phyloP scores from a whole-genome alignment of 2,888 invertebrate species.

The Tinea trinotella region DNA sequence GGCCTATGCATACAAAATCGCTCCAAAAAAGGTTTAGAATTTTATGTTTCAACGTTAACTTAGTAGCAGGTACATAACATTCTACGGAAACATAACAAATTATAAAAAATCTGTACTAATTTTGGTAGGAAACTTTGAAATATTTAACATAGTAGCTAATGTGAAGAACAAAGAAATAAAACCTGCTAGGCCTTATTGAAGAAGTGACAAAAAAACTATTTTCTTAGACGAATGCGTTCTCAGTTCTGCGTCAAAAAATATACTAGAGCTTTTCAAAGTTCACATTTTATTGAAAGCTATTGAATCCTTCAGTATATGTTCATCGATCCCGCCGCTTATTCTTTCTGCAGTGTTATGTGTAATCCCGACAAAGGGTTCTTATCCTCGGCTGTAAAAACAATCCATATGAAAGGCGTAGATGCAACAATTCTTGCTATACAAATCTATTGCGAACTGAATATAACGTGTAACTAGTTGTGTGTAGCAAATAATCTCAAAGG shows the following conservation, averaged over 20 bases:
- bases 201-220: background rate
- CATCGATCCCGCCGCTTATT: background rate
- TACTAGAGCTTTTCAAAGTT: background rate
- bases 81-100: background rate
- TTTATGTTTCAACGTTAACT: background rate
- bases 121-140: background rate
- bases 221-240: too few relatives aligned
- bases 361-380: conserved; percentile 65
- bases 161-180: background rate
- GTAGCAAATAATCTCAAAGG: conserved; percentile 50
- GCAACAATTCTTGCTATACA: background rate
- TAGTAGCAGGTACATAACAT: background rate
- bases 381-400: conserved; percentile 65
- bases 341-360: conserved; percentile 15
- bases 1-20: background rate
- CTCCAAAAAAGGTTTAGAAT: background rate
- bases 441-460: background rate
- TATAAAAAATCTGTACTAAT: background rate
- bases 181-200: background rate
- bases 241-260: background rate
- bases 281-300: background rate
- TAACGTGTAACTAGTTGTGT: background rate
- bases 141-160: background rate
- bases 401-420: conserved; percentile 36
- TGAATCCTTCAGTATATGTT: background rate